A percentile compares a stretch with the other conserved stretches of the same genome.
Conservation (phyloP, 2,797 vertebrate genomes). For the Sebastes variabilis region DNA sequence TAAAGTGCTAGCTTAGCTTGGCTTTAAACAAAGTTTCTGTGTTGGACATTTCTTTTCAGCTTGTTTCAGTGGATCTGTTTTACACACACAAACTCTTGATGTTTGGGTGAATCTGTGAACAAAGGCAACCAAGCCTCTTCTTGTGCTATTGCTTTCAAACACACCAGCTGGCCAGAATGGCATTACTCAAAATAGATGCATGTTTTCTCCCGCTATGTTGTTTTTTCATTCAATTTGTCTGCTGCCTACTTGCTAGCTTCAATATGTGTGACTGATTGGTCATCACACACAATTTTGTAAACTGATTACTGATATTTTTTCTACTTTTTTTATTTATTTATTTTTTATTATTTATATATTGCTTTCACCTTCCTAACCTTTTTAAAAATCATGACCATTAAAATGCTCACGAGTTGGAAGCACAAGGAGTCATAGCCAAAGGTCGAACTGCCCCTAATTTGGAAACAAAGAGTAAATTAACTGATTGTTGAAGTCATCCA, state of each 20-base stretch:
- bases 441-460: neutral
- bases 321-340: no score
- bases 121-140: no score
- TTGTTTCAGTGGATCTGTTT: no score
- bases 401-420: neutral
- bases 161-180: neutral
- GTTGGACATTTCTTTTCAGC: no score
- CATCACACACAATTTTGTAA: neutral
- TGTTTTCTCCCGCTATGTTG: neutral
- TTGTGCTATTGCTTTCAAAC: neutral
- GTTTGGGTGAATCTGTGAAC: no score
- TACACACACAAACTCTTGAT: no score
- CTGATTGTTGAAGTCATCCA: slow-evolving; percentile 45
- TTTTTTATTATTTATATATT: no score
- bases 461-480: slow-evolving; percentile 27
- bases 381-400: neutral
- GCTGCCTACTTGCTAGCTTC: neutral
- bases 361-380: neutral
- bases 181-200: neutral
- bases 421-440: slow-evolving; percentile 11
- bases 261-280: neutral
- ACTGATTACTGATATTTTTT: neutral
- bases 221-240: neutral
- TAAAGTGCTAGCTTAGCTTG: no score
- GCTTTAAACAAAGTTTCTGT: no score